Percentiles rank a stretch among this genome's conserved stretches.
Conservation (phyloP, 2,888 invertebrate species). For the Acleris holmiana region DNA sequence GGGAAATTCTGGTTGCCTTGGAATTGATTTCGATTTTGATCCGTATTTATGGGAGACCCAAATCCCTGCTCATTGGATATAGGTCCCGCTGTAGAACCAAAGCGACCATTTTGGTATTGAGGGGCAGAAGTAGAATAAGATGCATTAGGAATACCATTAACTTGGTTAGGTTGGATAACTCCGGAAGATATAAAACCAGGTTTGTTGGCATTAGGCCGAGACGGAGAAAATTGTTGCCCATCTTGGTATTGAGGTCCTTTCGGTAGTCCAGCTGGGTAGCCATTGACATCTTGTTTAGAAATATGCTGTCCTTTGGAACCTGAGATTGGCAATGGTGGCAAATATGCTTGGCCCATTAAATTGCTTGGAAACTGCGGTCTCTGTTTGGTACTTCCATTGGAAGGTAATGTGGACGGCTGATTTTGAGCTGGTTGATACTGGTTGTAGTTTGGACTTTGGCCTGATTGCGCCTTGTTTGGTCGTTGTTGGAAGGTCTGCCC, state of each 20-base stretch:
- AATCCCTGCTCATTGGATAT: not conserved
- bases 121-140: conserved; percentile 5
- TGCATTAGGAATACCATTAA: not conserved
- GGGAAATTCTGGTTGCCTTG: too few species aligned
- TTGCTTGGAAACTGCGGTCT: conserved; percentile 15
- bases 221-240: not conserved
- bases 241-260: conserved; percentile 19
- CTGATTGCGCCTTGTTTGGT: conserved; percentile 15
- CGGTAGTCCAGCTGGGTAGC: conserved; percentile 16
- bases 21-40: conserved; percentile 2
- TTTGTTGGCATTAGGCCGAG: not conserved
- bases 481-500: conserved; percentile 9
- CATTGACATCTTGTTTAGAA: conserved; percentile 4
- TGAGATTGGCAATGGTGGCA: conserved; percentile 13
- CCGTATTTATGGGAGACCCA: not conserved
- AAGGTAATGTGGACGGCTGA: not conserved
- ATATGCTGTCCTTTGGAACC: not conserved
- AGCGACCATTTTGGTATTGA: conserved; percentile 11
- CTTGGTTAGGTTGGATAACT: conserved; percentile 4
- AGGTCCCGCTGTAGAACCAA: not conserved
- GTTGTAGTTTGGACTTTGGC: conserved; percentile 9
- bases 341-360: conserved; percentile 12
- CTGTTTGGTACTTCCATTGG: conserved; percentile 8
- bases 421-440: conserved; percentile 16
- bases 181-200: conserved; percentile 11